Percentiles rank a stretch among this genome's conserved stretches.
Conservation (phyloP, 2,113 vertebrate genomes). For the Aegotheles bennettii region DNA sequence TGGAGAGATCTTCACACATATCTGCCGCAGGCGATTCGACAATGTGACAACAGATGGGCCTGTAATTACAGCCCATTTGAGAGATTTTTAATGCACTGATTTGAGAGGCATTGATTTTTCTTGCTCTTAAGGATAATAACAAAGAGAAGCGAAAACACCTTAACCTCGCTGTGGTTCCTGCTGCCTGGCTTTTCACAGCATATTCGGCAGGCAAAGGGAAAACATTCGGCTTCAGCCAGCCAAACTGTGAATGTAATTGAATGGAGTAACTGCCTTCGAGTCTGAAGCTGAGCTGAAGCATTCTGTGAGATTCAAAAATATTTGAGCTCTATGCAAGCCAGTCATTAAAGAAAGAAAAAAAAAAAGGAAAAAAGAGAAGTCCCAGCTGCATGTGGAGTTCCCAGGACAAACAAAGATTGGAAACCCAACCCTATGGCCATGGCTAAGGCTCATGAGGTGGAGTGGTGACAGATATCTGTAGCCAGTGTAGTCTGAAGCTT, state of each 20-base stretch:
- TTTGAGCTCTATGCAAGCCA: background rate
- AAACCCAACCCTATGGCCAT: background rate
- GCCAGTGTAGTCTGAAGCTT: background rate
- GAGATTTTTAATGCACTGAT: background rate
- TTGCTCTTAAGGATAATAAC: background rate
- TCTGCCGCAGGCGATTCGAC: background rate
- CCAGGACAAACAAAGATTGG: background rate
- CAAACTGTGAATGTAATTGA: background rate
- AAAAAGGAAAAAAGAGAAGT: background rate
- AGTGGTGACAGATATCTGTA: background rate
- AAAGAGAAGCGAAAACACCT: background rate
- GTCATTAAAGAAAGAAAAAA: too few species aligned
- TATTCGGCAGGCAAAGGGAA: background rate
- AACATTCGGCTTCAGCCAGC: background rate
- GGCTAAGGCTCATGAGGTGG: background rate
- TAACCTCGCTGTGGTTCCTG: background rate
- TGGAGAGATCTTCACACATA: background rate
- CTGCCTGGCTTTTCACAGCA: background rate
- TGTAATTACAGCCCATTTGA: conserved; percentile 2
- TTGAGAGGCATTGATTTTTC: conserved; percentile 14
- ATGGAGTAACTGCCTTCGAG: background rate
- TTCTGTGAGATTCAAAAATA: background rate
- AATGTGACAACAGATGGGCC: conserved; percentile 17
- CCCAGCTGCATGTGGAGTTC: background rate
- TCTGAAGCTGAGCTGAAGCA: background rate